These are phyloP conservation scores for Rostratula benghalensis DNA, from an alignment of 2,113 vertebrate species.

Conservation along the genomic window DNA sequence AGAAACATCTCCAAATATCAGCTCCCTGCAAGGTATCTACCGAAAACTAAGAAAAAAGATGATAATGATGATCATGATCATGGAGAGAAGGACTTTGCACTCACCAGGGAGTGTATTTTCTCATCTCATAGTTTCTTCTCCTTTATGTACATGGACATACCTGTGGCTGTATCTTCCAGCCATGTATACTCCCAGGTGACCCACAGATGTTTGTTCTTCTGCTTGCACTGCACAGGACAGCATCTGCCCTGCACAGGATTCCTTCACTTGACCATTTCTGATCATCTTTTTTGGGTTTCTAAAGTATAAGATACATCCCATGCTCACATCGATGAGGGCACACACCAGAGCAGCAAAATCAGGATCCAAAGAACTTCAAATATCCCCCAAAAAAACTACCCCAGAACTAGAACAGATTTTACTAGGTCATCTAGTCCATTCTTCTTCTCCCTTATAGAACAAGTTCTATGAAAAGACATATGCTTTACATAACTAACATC, in stretches of 20 bases:
- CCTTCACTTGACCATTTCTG: not conserved
- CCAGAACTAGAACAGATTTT: not conserved
- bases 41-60: not conserved
- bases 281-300: not conserved
- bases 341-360: not conserved
- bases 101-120: not conserved
- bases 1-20: not conserved
- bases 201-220: not conserved
- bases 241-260: not conserved
- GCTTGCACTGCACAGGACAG: not conserved
- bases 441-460: not conserved
- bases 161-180: not conserved
- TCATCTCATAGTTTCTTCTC: not conserved
- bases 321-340: not conserved
- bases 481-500: not conserved
- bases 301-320: not conserved
- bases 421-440: fast-evolving
- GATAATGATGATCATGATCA: not conserved
- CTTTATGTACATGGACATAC: fast-evolving
- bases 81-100: not conserved
- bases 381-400: not conserved
- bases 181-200: not conserved
- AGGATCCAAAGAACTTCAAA: not conserved
- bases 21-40: not conserved
- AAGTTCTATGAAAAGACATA: not conserved